Percentiles rank a stretch among this genome's conserved stretches.
phyloP scores from a whole-genome alignment of 2,113 vertebrate genomes.

The Zapornia atra region DNA sequence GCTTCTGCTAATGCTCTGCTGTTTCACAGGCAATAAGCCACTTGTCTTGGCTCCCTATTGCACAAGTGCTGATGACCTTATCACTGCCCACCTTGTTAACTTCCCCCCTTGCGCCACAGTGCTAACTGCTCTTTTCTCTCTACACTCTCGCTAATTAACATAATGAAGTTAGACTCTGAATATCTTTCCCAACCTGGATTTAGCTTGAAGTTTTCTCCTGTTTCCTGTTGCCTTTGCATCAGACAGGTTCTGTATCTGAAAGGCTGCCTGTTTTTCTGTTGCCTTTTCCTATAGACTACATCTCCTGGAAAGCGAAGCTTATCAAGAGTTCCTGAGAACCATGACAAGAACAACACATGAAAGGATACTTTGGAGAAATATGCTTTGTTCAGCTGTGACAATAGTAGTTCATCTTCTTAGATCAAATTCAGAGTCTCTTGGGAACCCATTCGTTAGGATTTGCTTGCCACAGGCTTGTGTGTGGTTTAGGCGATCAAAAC shows the following conservation, averaged over 20 bases:
- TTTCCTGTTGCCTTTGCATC: neutral
- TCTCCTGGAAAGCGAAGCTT: neutral
- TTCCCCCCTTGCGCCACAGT: accelerated
- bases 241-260: neutral
- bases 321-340: neutral
- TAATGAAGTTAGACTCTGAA: neutral
- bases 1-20: neutral
- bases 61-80: neutral
- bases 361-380: neutral
- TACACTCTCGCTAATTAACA: neutral
- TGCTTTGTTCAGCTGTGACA: neutral
- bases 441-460: neutral
- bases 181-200: neutral
- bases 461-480: neutral
- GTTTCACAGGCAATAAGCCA: neutral
- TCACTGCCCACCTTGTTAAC: neutral
- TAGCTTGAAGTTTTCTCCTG: neutral
- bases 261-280: neutral
- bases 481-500: neutral
- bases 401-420: neutral
- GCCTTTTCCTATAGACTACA: neutral
- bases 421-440: neutral
- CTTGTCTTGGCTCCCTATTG: neutral
- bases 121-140: neutral
- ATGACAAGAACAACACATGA: neutral